Conservation (phyloP, 2,113 vertebrate species). For the rabbit (Oryctolagus cuniculus) region DNA sequence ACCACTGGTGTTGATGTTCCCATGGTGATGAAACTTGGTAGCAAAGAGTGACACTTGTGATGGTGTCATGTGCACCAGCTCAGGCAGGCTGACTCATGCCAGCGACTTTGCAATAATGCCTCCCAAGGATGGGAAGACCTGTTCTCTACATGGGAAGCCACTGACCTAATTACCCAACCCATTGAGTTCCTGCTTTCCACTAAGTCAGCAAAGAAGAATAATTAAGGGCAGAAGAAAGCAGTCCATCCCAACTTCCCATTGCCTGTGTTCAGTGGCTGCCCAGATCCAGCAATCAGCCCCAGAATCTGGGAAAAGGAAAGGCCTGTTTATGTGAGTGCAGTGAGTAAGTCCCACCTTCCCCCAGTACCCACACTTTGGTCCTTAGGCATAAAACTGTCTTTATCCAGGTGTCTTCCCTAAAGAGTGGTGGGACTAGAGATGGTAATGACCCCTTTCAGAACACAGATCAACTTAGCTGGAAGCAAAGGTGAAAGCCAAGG, state of each 20-base stretch:
- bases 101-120: neutral
- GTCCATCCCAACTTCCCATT: neutral
- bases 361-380: neutral
- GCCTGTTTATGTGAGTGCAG: neutral
- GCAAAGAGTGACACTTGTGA: accelerated
- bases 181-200: neutral
- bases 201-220: constrained; percentile 64
- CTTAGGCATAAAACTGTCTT: too few relatives aligned
- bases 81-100: neutral
- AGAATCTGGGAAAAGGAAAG: neutral
- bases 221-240: neutral
- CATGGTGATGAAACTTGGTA: neutral
- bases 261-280: neutral
- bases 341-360: neutral
- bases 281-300: neutral
- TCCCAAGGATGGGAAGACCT: constrained; percentile 15
- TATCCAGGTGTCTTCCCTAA: neutral
- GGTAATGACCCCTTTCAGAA: neutral
- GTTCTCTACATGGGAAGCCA: constrained; percentile 42
- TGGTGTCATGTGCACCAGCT: neutral
- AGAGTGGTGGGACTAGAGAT: neutral
- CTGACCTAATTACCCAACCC: constrained; percentile 47
- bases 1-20: neutral
- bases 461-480: neutral
- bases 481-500: neutral